These are phyloP conservation scores for Eutolmus rufibarbis DNA, from an alignment of 2,888 invertebrate genomes.

Conservation along the genomic window DNA sequence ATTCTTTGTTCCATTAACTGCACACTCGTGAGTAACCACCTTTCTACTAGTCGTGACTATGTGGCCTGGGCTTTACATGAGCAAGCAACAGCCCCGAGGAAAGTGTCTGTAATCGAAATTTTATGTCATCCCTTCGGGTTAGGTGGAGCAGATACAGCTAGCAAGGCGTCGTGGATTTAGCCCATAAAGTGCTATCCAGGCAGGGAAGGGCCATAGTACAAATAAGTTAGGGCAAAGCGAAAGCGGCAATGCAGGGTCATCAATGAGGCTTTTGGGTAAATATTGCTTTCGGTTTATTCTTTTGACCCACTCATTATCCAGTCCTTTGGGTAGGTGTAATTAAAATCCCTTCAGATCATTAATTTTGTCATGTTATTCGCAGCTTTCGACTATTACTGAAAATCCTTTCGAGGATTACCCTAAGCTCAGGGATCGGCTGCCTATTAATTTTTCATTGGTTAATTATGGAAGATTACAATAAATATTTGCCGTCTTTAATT, in stretches of 20 bases:
- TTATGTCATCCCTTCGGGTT: conserved; percentile 28
- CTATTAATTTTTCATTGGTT: background rate
- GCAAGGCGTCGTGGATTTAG: background rate
- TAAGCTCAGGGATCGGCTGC: background rate
- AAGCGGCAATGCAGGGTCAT: background rate
- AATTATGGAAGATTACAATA: background rate
- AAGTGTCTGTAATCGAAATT: conserved; percentile 25
- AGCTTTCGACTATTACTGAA: background rate
- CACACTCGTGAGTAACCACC: background rate
- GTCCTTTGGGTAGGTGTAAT: conserved; percentile 8
- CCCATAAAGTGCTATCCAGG: background rate
- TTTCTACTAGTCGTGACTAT: background rate
- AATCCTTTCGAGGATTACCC: background rate
- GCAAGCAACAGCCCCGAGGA: conserved; percentile 3
- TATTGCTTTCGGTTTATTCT: conserved; percentile 22
- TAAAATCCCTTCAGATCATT: conserved; percentile 16
- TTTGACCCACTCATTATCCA: conserved; percentile 23
- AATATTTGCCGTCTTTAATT: background rate
- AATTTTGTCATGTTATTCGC: conserved; percentile 2
- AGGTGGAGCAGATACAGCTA: background rate
- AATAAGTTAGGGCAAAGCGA: background rate
- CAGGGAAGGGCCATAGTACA: background rate
- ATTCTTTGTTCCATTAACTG: background rate
- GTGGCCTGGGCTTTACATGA: background rate
- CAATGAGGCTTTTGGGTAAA: conserved; percentile 7